phyloP scores from a whole-genome alignment of 2,888 invertebrate species.

The Ephialtes manifestator region DNA sequence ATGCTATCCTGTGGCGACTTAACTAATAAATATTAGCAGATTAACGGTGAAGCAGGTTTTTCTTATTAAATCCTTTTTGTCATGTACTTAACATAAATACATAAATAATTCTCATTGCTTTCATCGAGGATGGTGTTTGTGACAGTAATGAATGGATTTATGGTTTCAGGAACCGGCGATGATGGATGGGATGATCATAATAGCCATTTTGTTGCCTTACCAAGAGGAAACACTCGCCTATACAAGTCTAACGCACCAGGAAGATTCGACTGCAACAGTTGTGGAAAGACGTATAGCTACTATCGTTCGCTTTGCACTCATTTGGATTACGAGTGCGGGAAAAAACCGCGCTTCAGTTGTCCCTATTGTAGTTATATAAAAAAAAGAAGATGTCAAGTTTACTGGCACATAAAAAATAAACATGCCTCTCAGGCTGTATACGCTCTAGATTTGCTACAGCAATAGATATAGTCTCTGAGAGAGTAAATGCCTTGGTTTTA shows the following conservation, averaged over 20 bases:
- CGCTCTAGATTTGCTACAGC: constrained; percentile 71
- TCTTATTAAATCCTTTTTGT: background rate
- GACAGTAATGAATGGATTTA: constrained; percentile 3
- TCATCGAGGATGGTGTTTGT: background rate
- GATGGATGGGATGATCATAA: background rate
- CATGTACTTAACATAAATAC: background rate
- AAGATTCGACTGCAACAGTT: constrained; percentile 42
- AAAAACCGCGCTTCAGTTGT: constrained; percentile 81
- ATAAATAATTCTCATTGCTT: background rate
- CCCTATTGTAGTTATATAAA: constrained; percentile 78
- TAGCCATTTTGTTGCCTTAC: background rate
- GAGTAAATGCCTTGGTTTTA: background rate
- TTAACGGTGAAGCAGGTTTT: background rate
- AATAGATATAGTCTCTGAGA: background rate
- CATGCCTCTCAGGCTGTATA: constrained; percentile 75
- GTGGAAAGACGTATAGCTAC: constrained; percentile 63
- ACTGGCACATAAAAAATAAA: constrained; percentile 77
- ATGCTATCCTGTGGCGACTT: background rate
- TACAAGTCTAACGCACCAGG: constrained; percentile 4
- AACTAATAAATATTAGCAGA: background rate
- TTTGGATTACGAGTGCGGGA: constrained; percentile 83
- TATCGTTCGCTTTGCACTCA: constrained; percentile 75
- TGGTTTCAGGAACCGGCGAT: constrained; percentile 35
- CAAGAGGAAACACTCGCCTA: background rate
- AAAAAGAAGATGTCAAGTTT: constrained; percentile 78